A percentile compares a stretch with the other conserved stretches of the same genome.
Evolutionary conservation across 2,113 vertebrate species (phyloP).

Genomic region (Rhineura floridana): DNA sequence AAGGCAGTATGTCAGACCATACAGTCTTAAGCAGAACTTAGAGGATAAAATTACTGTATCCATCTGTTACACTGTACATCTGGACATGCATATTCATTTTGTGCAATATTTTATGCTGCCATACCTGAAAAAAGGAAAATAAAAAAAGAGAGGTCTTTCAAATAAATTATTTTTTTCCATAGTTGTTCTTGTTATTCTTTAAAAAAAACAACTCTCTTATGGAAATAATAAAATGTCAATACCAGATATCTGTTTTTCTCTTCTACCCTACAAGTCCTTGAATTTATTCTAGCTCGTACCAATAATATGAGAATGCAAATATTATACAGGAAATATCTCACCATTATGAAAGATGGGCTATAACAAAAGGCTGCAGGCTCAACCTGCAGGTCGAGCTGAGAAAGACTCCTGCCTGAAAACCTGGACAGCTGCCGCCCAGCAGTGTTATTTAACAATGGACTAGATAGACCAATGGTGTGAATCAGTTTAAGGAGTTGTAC

Average conservation of each 20-base stretch:
- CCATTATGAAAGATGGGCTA: background rate
- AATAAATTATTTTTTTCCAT: constrained; percentile 8
- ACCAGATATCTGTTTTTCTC: background rate
- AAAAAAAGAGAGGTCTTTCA: constrained; percentile 35
- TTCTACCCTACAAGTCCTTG: background rate
- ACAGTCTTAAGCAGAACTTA: constrained; percentile 43
- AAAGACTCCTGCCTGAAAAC: too few relatives aligned
- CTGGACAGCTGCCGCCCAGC: too few relatives aligned
- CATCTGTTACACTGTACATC: constrained; percentile 63
- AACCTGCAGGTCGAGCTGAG: background rate
- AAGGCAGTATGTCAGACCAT: constrained; percentile 49
- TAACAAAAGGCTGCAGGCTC: background rate
- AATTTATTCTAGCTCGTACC: background rate
- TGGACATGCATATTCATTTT: constrained; percentile 46
- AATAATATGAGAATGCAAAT: background rate
- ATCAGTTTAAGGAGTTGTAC: too few relatives aligned
- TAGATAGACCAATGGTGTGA: too few relatives aligned
- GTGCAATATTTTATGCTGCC: constrained; percentile 33
- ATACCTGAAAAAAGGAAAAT: constrained; percentile 47
- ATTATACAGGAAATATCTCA: background rate
- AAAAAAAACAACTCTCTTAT: background rate
- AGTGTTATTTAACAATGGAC: too few relatives aligned
- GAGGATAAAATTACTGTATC: constrained; percentile 62
- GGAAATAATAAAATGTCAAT: background rate
- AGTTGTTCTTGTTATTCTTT: too few relatives aligned